Percentiles rank a stretch among this genome's conserved stretches.
Evolutionary conservation across 1,140 invertebrate species (phyloP).

Genomic region (Paracyclopina nana): DNA sequence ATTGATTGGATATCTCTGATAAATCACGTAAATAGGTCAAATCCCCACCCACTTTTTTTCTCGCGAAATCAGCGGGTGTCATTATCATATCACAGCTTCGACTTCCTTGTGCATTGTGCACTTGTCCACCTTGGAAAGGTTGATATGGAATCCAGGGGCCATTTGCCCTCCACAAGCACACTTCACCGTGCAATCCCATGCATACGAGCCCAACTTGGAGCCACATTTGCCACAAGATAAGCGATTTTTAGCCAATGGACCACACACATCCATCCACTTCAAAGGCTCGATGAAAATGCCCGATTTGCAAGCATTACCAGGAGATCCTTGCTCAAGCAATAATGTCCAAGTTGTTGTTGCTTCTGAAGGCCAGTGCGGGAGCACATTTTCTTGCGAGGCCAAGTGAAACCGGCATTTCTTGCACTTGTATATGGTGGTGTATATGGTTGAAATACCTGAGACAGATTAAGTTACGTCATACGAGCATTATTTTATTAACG

Average conservation of each 20-base stretch:
- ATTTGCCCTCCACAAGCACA: neutral
- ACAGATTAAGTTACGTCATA: too few species aligned
- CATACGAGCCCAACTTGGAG: neutral
- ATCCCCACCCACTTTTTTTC: too few species aligned
- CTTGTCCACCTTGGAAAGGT: neutral
- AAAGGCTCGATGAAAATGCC: neutral
- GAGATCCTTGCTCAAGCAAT: too few species aligned
- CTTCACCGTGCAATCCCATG: neutral
- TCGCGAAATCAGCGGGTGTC: too few species aligned
- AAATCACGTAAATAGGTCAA: too few species aligned
- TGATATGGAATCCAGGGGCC: neutral
- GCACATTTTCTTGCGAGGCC: constrained; percentile 6
- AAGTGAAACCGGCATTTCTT: constrained; percentile 5
- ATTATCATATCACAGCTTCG: too few species aligned
- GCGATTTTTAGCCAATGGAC: neutral
- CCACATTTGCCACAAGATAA: neutral
- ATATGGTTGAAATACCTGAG: neutral
- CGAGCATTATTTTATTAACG: too few species aligned
- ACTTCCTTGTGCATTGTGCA: neutral
- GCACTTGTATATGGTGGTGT: constrained; percentile 3
- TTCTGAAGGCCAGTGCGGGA: constrained; percentile 1
- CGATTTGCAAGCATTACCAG: too few species aligned
- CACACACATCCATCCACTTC: constrained; percentile 4
- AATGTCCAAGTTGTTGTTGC: too few species aligned
- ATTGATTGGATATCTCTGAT: too few species aligned